A percentile compares a stretch with the other conserved stretches of the same genome.
Conservation (phyloP, 1,140 invertebrate genomes). For the Magallana gigas region DNA sequence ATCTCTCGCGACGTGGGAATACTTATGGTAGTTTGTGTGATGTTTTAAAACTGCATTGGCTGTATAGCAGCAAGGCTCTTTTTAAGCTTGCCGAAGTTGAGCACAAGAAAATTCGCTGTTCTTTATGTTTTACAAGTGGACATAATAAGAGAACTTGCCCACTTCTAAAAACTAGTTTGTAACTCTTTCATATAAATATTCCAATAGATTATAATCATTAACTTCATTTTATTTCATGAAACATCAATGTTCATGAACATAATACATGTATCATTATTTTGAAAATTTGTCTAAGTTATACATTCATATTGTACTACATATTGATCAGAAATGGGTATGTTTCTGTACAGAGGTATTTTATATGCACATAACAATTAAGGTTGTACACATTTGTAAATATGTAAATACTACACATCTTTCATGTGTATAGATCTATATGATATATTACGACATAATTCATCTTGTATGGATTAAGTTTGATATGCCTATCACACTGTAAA, state of each 20-base stretch:
- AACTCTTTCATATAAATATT: neutral
- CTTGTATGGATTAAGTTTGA: neutral
- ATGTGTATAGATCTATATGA: too few species aligned
- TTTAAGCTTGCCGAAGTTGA: slow-evolving; percentile 13
- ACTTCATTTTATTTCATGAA: too few species aligned
- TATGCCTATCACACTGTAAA: neutral
- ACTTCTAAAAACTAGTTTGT: neutral
- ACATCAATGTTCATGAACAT: too few species aligned
- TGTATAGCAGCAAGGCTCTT: slow-evolving; percentile 10
- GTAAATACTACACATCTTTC: neutral
- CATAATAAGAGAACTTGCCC: slow-evolving; percentile 38
- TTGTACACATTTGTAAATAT: too few species aligned
- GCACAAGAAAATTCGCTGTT: slow-evolving; percentile 25
- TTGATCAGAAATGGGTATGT: too few species aligned
- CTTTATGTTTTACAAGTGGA: slow-evolving; percentile 3
- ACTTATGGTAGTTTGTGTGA: slow-evolving; percentile 38
- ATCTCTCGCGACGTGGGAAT: neutral
- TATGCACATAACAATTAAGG: too few species aligned
- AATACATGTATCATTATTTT: too few species aligned
- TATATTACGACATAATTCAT: neutral
- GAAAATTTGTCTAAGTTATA: too few species aligned
- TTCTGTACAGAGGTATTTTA: too few species aligned
- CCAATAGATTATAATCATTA: too few species aligned
- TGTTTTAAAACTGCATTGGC: slow-evolving; percentile 10
- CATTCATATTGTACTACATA: too few species aligned